Conservation (phyloP, 2,113 vertebrate species). For the Pao palembangensis region DNA sequence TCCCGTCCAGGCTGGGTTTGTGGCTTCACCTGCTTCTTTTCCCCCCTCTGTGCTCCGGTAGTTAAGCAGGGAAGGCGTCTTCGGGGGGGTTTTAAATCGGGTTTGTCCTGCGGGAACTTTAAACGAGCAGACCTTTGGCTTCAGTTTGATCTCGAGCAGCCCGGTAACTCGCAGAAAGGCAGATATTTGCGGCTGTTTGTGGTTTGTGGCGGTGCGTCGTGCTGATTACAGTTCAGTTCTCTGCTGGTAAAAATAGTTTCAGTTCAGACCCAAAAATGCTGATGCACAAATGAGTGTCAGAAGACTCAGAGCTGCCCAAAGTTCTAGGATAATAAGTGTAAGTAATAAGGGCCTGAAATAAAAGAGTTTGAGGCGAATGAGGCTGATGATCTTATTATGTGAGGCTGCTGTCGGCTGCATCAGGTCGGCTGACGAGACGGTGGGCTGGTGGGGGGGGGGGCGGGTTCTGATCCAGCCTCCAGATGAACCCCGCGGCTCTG, state of each 20-base stretch:
- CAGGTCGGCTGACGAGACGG: constrained; percentile 40
- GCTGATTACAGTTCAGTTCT: constrained; percentile 18
- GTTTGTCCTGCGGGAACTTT: too few relatives aligned
- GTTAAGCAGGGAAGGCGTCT: too few relatives aligned
- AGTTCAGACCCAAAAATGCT: constrained; percentile 32
- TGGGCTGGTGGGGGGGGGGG: constrained; percentile 19
- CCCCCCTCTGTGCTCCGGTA: constrained; percentile 7
- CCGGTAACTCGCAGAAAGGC: not conserved
- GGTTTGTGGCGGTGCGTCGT: constrained; percentile 3
- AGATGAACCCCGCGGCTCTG: constrained; percentile 58
- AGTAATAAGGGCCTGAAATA: constrained; percentile 49
- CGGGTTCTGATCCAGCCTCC: constrained; percentile 28
- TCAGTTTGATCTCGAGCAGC: too few relatives aligned
- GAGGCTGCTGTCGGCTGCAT: constrained; percentile 12
- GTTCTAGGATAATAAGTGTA: constrained; percentile 40
- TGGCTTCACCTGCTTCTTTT: not conserved
- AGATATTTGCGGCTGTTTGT: constrained; percentile 19
- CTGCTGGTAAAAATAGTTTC: constrained; percentile 40
- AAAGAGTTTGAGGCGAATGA: constrained; percentile 6
- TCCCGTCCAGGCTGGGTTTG: not conserved
- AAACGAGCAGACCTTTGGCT: too few relatives aligned
- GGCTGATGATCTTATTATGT: constrained; percentile 2
- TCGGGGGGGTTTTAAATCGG: too few relatives aligned
- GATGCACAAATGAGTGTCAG: constrained; percentile 24
- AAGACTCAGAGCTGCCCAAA: constrained; percentile 17